Evolutionary conservation across 1,140 invertebrate species (phyloP).

Genomic region (Drosophila biarmipes): DNA sequence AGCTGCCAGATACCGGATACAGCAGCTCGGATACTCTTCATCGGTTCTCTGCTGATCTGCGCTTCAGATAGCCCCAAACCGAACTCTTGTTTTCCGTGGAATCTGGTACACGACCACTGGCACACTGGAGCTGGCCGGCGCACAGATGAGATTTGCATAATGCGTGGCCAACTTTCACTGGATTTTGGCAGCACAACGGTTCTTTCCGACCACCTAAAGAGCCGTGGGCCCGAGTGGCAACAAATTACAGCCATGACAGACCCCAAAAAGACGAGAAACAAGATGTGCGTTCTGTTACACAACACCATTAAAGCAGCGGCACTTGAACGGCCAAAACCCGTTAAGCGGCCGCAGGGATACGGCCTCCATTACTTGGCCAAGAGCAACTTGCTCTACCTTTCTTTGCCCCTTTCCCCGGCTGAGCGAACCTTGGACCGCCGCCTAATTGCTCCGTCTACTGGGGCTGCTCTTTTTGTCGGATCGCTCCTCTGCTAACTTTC

Average conservation of each 20-base stretch:
- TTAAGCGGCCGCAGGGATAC: slow-evolving; percentile 68
- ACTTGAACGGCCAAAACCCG: slow-evolving; percentile 74
- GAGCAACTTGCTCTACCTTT: slow-evolving; percentile 71
- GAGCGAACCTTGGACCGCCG: slow-evolving; percentile 37
- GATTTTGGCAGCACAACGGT: slow-evolving; percentile 78
- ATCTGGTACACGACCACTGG: slow-evolving; percentile 37
- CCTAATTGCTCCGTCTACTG: slow-evolving; percentile 50
- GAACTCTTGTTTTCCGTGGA: slow-evolving; percentile 68
- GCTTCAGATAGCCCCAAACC: slow-evolving; percentile 44
- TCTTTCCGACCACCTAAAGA: slow-evolving; percentile 63
- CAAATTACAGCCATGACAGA: slow-evolving; percentile 67
- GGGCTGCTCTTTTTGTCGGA: slow-evolving; percentile 22
- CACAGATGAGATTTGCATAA: slow-evolving; percentile 70
- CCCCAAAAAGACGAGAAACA: slow-evolving; percentile 26
- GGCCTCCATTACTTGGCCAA: slow-evolving; percentile 20
- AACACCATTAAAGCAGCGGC: slow-evolving; percentile 74
- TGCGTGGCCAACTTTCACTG: slow-evolving; percentile 73
- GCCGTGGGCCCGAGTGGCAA: slow-evolving; percentile 38
- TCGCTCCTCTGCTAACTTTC: slow-evolving; percentile 66
- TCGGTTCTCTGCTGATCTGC: slow-evolving; percentile 41
- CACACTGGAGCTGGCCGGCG: slow-evolving; percentile 14
- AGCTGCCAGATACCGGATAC: slow-evolving; percentile 47
- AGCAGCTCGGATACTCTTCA: slow-evolving; percentile 32
- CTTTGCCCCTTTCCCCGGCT: slow-evolving; percentile 14
- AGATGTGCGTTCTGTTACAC: slow-evolving; percentile 75